Conservation (phyloP, 2,113 vertebrate genomes). For the Tichodroma muraria region DNA sequence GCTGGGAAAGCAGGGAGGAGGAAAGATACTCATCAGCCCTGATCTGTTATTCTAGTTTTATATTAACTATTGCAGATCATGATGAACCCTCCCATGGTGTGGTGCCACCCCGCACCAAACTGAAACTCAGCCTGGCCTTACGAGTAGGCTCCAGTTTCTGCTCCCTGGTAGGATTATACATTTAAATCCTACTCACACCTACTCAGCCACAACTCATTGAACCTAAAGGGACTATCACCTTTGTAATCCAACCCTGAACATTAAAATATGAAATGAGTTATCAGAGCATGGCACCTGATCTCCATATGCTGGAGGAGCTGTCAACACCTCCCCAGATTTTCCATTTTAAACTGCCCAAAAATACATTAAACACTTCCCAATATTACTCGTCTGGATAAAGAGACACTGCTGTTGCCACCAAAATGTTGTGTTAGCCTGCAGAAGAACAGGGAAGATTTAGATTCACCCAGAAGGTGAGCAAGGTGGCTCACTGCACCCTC, state of each 20-base stretch:
- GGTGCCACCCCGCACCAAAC: background rate
- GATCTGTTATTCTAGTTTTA: conserved; percentile 36
- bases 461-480: background rate
- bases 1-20: background rate
- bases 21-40: conserved; percentile 40
- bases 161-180: background rate
- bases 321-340: background rate
- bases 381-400: background rate
- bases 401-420: background rate
- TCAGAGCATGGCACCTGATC: background rate
- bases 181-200: background rate
- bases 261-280: background rate
- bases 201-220: background rate
- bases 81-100: background rate
- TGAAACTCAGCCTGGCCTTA: background rate
- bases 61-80: conserved; percentile 27
- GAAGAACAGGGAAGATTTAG: background rate
- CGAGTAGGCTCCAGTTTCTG: background rate
- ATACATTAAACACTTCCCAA: background rate
- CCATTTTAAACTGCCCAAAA: background rate
- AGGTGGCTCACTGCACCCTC: background rate
- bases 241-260: background rate
- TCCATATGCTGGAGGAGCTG: background rate
- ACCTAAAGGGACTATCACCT: background rate
- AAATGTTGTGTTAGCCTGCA: background rate